Base-by-base conservation (phyloP, 2,797 vertebrate species). In the Capromys pilorides region DNA sequence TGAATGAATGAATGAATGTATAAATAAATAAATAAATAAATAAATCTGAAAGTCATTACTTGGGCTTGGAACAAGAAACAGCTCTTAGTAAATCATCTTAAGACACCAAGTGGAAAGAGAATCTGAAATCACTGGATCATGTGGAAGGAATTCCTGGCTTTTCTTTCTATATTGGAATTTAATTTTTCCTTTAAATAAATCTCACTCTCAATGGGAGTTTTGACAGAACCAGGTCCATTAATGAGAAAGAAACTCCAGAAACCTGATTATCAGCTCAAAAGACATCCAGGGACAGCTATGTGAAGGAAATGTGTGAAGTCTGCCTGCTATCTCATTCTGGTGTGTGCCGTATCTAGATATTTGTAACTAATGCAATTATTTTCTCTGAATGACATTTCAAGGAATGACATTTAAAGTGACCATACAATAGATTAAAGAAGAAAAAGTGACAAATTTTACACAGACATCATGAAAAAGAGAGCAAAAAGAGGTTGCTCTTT, bases 131-230 rank as follows among this genome's bases (percentile, higher is more conserved):
- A 33, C 57, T 22, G 16, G 26, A 28, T 91, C 85, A 78, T 92
- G 54, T 51, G 41, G 92, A 2, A 0, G 86, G 82, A 89, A 93
- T 96, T 92, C 95, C 93, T 91, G 81, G 66, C 73, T 96, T 62
- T 96, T 73, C 66, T 89, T 83, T 94, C 59, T 94, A 39, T n/a
- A 89, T 62, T 93, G 88, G 93, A 96, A 97, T 96, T 96, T 96
- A 94, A 97, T 96, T 94, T 96, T 86, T 89, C 61, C 64, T 89
- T 97, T 97, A 96, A 96, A 96, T 95, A 96, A 96, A 96, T 96
- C 92, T 96, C 84, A 79, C 88, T 94, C 93, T 97, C 97, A 69
- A 81, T 80, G 62, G 95, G 95, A 62, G 57, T 75, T 96, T 96
- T 95, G 88, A 96, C 96, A 95, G 88, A 75, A 82, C 78, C 36